These are phyloP conservation scores for Drosophila nigromelanica DNA, from an alignment of 1,140 invertebrate species.

Conservation along the genomic window DNA sequence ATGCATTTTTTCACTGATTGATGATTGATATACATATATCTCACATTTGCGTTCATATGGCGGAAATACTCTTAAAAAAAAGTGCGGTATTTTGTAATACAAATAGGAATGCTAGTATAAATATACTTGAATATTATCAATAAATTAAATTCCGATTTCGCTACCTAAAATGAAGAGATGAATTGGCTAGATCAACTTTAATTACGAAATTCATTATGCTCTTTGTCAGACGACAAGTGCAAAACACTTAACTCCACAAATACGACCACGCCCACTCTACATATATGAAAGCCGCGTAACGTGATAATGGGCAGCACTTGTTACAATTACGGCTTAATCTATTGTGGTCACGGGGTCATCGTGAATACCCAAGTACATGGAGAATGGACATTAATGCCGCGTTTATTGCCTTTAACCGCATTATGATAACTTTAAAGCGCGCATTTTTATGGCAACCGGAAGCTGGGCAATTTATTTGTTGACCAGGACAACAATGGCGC, in stretches of 20 bases:
- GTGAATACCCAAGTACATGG: constrained; percentile 64
- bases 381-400: constrained; percentile 69
- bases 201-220: not conserved
- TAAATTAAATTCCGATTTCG: no score
- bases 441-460: constrained; percentile 65
- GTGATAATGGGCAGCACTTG: constrained; percentile 44
- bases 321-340: constrained; percentile 24
- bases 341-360: constrained; percentile 36
- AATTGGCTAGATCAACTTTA: not conserved
- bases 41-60: no score
- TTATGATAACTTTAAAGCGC: constrained; percentile 81
- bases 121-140: no score
- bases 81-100: no score
- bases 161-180: no score
- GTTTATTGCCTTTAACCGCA: constrained; percentile 80
- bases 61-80: no score
- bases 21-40: no score
- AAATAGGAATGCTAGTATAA: no score
- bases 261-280: not conserved
- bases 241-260: not conserved
- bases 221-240: not conserved
- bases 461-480: constrained; percentile 75
- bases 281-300: not conserved
- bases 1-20: no score
- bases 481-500: constrained; percentile 62